These are phyloP conservation scores for Macrotis lagotis DNA, from an alignment of 2,113 vertebrate genomes.

Conservation along the genomic window DNA sequence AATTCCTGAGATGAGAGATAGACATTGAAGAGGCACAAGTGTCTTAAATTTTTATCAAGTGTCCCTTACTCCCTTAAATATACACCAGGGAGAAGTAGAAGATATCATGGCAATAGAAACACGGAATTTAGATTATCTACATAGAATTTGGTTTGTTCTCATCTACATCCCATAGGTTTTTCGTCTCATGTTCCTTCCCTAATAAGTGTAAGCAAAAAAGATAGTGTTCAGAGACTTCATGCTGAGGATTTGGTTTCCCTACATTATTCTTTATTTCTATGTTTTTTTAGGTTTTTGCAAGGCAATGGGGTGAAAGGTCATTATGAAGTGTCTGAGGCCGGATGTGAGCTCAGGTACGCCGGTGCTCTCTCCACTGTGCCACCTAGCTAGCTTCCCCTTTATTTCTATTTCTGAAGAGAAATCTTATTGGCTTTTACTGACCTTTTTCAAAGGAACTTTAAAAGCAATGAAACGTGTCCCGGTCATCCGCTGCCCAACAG, in stretches of 20 bases:
- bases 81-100: neutral
- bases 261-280: neutral
- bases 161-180: neutral
- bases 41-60: neutral
- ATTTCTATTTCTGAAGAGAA: constrained; percentile 30
- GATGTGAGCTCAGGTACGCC: too few species aligned
- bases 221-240: constrained; percentile 4
- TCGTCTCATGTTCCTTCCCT: neutral
- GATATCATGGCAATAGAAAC: neutral
- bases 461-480: constrained; percentile 94
- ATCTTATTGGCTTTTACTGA: constrained; percentile 60
- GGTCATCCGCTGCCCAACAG: constrained; percentile 87
- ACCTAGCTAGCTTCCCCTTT: too few species aligned
- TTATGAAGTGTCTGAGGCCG: too few species aligned
- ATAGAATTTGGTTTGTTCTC: neutral
- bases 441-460: constrained; percentile 92
- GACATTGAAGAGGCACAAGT: neutral
- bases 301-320: too few species aligned
- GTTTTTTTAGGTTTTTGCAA: too few species aligned
- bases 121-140: neutral
- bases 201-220: constrained; percentile 8
- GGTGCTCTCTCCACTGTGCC: too few species aligned
- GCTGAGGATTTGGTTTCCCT: neutral
- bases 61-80: neutral
- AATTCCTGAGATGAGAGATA: neutral